Percentiles rank a stretch among this genome's conserved stretches.
Conservation (phyloP, 2,797 vertebrate genomes). For the Anabacerthia variegaticeps region DNA sequence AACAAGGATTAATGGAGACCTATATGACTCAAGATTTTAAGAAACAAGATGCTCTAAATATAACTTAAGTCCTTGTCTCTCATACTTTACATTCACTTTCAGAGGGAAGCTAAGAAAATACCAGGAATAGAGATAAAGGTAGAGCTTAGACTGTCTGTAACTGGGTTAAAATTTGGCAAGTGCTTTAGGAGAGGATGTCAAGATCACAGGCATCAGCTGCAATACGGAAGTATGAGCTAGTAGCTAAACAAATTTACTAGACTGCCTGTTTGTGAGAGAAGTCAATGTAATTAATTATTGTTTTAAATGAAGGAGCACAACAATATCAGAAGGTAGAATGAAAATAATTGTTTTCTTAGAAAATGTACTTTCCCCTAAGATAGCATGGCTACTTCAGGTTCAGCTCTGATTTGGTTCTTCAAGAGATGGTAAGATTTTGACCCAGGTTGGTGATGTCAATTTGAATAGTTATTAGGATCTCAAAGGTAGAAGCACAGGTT, state of each 20-base stretch:
- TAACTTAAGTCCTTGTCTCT: not conserved
- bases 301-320: not conserved
- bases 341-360: not conserved
- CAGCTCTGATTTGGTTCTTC: not conserved
- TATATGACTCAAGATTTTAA: not conserved
- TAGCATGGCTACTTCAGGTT: not conserved
- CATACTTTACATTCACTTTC: not conserved
- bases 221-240: not conserved
- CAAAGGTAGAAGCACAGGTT: not conserved
- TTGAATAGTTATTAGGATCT: not conserved
- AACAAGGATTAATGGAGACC: not conserved
- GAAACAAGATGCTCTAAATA: not conserved
- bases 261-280: not conserved
- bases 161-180: not conserved
- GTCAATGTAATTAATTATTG: not conserved
- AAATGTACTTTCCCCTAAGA: not conserved
- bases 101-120: not conserved
- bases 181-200: not conserved
- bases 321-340: not conserved
- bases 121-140: not conserved
- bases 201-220: not conserved
- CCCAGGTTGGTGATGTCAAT: not conserved
- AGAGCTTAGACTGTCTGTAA: not conserved
- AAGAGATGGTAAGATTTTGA: not conserved
- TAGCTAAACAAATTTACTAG: not conserved